A percentile compares a stretch with the other conserved stretches of the same genome.
phyloP scores from a whole-genome alignment of 1,140 invertebrate genomes.

The Palaemon carinicauda region DNA sequence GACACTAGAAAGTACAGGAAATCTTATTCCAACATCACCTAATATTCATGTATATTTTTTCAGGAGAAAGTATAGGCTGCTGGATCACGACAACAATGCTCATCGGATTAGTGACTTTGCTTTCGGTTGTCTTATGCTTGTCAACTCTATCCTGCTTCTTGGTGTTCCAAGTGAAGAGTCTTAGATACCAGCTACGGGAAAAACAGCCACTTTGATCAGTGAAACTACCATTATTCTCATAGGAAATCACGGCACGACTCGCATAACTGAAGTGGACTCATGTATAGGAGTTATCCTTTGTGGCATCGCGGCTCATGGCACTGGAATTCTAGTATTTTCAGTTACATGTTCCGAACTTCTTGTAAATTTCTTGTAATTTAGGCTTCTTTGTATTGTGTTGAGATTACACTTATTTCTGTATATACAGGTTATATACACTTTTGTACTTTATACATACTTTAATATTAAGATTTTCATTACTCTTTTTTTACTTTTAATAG shows the following conservation, averaged over 20 bases:
- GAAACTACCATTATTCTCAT: no score
- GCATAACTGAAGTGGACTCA: no score
- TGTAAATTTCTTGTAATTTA: no score
- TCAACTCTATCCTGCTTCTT: constrained; percentile 5
- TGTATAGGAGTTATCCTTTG: no score
- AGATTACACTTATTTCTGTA: no score
- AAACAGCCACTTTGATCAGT: neutral
- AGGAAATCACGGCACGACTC: no score
- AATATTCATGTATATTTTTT: neutral
- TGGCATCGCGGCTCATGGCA: no score
- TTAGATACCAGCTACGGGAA: neutral
- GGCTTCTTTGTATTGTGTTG: no score
- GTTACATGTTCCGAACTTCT: no score
- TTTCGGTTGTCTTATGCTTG: neutral
- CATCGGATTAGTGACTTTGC: neutral
- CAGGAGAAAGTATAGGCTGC: neutral
- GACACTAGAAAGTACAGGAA: neutral
- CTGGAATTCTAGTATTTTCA: no score
- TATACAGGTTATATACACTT: no score
- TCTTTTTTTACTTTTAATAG: neutral
- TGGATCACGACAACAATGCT: constrained; percentile 3
- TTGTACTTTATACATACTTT: neutral
- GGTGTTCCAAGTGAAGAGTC: neutral
- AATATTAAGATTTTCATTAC: neutral
- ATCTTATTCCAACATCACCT: no score